phyloP scores from a whole-genome alignment of 1,140 invertebrate species.

The Sesamia nonagrioides region DNA sequence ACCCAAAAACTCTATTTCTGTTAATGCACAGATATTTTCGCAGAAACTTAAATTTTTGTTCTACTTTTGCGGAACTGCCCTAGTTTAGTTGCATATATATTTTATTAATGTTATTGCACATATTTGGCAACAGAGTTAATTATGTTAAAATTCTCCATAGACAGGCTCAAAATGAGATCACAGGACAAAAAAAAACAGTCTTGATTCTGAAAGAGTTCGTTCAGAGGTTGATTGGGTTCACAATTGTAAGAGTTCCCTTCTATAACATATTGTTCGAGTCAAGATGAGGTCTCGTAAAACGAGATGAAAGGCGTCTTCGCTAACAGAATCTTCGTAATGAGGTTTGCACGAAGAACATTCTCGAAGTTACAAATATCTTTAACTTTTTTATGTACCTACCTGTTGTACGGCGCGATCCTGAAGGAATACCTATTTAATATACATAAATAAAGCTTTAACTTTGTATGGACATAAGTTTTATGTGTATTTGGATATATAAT shows the following conservation, averaged over 20 bases:
- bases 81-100: conserved; percentile 10
- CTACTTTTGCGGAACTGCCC: conserved; percentile 5
- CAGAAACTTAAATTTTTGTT: background rate
- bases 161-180: background rate
- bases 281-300: conserved; percentile 21
- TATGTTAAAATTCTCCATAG: background rate
- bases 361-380: conserved; percentile 12
- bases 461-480: background rate
- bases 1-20: background rate
- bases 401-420: background rate
- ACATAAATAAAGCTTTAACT: background rate
- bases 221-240: conserved; percentile 4
- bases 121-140: conserved; percentile 17
- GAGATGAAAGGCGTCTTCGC: conserved; percentile 23
- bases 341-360: conserved; percentile 27
- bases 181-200: background rate
- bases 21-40: background rate
- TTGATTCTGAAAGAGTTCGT: background rate
- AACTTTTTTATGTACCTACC: background rate
- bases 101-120: background rate
- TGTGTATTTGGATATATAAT: too few relatives aligned
- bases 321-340: conserved; percentile 18
- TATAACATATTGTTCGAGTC: conserved; percentile 15
- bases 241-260: conserved; percentile 5
- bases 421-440: background rate